These are phyloP conservation scores for Sminthopsis crassicaudata DNA, from an alignment of 2,113 vertebrate genomes.

Conservation along the genomic window DNA sequence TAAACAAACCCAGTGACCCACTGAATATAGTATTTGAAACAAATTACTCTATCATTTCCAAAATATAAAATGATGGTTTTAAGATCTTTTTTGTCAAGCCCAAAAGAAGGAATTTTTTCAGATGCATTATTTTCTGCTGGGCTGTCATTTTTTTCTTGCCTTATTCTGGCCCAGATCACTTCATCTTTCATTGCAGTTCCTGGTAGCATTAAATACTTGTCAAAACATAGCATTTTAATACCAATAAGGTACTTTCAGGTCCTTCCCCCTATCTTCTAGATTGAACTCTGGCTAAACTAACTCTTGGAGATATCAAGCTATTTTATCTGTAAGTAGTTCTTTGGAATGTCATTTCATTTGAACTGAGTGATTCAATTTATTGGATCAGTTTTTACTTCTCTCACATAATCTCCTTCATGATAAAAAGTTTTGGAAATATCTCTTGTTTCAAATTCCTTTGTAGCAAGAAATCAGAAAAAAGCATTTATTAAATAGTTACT, in stretches of 20 bases:
- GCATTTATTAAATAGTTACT: background rate
- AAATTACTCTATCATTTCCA: background rate
- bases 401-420: constrained; percentile 23
- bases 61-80: background rate
- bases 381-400: constrained; percentile 4
- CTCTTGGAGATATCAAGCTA: background rate
- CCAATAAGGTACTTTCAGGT: background rate
- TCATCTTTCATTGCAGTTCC: background rate
- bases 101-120: background rate
- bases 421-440: background rate
- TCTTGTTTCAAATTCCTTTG: background rate
- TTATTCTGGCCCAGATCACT: background rate
- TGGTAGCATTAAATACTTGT: background rate
- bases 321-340: constrained; percentile 21
- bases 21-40: background rate
- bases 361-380: background rate
- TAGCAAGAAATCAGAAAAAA: background rate
- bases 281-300: background rate
- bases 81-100: background rate
- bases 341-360: background rate
- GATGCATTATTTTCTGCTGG: background rate
- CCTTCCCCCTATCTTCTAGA: background rate
- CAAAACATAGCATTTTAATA: background rate
- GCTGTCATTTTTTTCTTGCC: background rate
- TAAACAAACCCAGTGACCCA: background rate